Evolutionary conservation across 2,113 vertebrate genomes (phyloP).

Genomic region (Thinocorus orbignyianus): DNA sequence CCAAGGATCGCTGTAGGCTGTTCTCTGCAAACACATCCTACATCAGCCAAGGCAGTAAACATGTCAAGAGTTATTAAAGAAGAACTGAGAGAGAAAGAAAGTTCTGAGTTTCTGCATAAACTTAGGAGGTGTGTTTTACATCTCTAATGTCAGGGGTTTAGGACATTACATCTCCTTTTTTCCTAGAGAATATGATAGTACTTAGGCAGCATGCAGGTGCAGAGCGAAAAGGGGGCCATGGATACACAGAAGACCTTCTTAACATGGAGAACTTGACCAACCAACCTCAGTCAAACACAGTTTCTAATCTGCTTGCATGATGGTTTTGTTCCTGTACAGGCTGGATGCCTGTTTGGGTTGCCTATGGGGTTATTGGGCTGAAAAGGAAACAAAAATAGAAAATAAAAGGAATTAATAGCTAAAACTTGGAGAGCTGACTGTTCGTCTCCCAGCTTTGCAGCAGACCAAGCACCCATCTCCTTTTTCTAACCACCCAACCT

Average conservation of each 20-base stretch:
- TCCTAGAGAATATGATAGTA: not conserved
- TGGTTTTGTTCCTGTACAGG: fast-evolving
- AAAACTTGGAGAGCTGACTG: not conserved
- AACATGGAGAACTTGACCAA: not conserved
- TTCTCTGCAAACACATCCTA: not conserved
- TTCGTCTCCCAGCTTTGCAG: not conserved
- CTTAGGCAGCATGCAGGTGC: not conserved
- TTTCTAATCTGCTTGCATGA: not conserved
- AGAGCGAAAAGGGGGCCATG: not conserved
- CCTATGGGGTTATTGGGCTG: not conserved
- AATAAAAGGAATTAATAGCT: not conserved
- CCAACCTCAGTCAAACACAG: not conserved
- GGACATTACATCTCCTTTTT: not conserved
- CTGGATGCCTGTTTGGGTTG: not conserved
- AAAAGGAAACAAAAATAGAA: not conserved
- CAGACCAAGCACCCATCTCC: not conserved
- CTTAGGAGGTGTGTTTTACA: not conserved
- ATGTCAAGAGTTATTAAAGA: not conserved
- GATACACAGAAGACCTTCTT: not conserved
- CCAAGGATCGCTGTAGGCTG: not conserved
- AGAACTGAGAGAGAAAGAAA: not conserved
- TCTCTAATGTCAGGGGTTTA: not conserved
- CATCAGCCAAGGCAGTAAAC: not conserved
- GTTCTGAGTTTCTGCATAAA: not conserved
- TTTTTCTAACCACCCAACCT: not conserved